Base-by-base conservation (phyloP, 2,797 vertebrate genomes). In the Argentina silus region DNA sequence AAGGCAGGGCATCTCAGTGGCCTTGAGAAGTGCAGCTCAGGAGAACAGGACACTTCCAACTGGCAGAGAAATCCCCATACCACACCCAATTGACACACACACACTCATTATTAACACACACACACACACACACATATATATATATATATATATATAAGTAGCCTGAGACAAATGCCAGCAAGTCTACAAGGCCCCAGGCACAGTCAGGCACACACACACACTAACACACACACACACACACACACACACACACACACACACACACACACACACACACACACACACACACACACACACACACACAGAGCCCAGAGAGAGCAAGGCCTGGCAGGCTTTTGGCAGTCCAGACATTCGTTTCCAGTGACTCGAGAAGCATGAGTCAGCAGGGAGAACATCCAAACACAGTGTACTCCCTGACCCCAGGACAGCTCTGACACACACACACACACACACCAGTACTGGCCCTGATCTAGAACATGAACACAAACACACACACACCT, bases 341-440 rank as follows among this genome's bases (percentile, higher is more conserved):
- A 85, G 78, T 81, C 74, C 74, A 81, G 78, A 73, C 85, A 78
- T 83, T 80, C 84, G 85, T 89, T 89, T 88, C 83, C 88, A 91
- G 85, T 84, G 90, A 83, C 87, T 91, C 84, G 85, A 88, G 82
- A 90, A 83, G 76, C 88, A 84, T 89, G 91, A 92, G 90, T 93
- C 89, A 89, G 91, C 89, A 88, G 92, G 86, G 80, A 90, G 86
- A 87, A 88, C 83, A 64, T 91, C 87, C 89, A 90, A 85, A 76
- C 77, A 75, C 74, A 78, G 80, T 84, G 86, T 84, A 91, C 92
- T 92, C 87, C 67, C 85, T 90, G 87, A 92, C 88, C 90, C 78
- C 76, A 61, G 74, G 85, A 81, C 50, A 78, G 79, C 77, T 77
- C 78, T 70, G 76, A 75, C 88, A 85, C 85, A 81, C 50, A 76